Evolutionary conservation across 2,888 invertebrate genomes (phyloP), one percentile per base, ranked within the genome.

Genomic region (Chaitophorus viminalis): DNA sequence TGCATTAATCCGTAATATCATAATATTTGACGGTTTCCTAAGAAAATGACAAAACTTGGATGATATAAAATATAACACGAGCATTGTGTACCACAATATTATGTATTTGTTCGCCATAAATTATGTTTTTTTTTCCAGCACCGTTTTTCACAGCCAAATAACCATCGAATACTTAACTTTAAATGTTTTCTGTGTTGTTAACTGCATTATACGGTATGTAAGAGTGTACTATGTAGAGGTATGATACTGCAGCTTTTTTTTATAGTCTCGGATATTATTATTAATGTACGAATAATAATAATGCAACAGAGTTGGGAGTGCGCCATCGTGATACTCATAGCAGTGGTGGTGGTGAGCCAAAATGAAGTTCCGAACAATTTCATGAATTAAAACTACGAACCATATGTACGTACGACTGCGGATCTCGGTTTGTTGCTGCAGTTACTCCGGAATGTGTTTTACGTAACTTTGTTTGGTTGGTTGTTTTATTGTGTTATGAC

Each of bases 281-380:
- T 81, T 68, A 81, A 81, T 68, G 81, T 70, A 31, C 5, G 14
- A 31, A 70, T 70, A 70, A 70, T 70, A 70, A 70, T 70, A 81
- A 29, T 31, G 46, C 11, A 31, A 17, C 46, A 1, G 8, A 82
- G 14, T 82, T 82, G 81, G 70, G 70, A 46, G 25, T 14, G 46
- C 46, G 82, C 70, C 82, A 82, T 82, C 29, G 82, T 25, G 25
- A 46, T 70, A 70, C 31, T 29, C 31, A 70, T 25, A 65, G 39
- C 36, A 79, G 79, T 39, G 39, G 31, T 29, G 81, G 25, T 6
- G 81, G 81, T 33, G 82, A 82, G 82, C 82, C 82, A 82, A 82
- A 68, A 82, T 18, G 21, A 25, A 81, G 81, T 25, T 31, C 31
- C 31, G 14, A 70, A 82, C 82, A 70, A 70, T 82, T 70, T 52